Evolutionary conservation across 2,888 invertebrate genomes (phyloP), one percentile per base, ranked within the genome.

Genomic region (Xylota segnis): DNA sequence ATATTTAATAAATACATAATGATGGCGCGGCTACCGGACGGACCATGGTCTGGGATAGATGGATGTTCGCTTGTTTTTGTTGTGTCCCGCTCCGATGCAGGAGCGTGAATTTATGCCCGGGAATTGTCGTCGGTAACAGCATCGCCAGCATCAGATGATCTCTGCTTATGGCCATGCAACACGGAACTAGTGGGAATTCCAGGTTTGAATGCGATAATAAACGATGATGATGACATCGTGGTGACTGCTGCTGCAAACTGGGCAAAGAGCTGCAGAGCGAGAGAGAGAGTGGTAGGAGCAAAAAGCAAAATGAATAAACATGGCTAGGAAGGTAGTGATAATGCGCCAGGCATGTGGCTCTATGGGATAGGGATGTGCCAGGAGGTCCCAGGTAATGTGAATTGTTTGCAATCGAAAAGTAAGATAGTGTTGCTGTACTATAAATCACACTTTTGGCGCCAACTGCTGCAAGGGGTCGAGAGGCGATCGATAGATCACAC

Each of bases 1-100:
- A 90, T 91, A 91, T 91, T 91, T 90, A 90, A 90, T 91, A 91
- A 91, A 91, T 88, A 88, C 89, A 88, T 87, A 87, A 88, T 87
- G 82, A 87, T 87, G 87, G 86, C 79, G 68, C 79, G 63, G 58
- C 56, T 56, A 72, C 63, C 56, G 52, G 74, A 68, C 56, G 37
- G 74, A 68, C 56, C 29, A 23, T 14, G 65, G 37, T 47, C 56
- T 52, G 66, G 32, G 79, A 66, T 66, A 65, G 84, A 86, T 76
- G 76, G 84, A 70, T 83, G 83, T 78, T 83, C 45, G 70, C 56
- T 71, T 77, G 77, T 77, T 71, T 78, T 63, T 75, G 74, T 63
- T 75, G 12, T 68, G 61, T 27, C 29, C 23, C 47, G 37, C 52
- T 45, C 12, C 10, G 52, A 37, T 50, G 56, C 14, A 63, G 54